Conservation (phyloP, 2,888 invertebrate genomes). For the Saturnia japonica region DNA sequence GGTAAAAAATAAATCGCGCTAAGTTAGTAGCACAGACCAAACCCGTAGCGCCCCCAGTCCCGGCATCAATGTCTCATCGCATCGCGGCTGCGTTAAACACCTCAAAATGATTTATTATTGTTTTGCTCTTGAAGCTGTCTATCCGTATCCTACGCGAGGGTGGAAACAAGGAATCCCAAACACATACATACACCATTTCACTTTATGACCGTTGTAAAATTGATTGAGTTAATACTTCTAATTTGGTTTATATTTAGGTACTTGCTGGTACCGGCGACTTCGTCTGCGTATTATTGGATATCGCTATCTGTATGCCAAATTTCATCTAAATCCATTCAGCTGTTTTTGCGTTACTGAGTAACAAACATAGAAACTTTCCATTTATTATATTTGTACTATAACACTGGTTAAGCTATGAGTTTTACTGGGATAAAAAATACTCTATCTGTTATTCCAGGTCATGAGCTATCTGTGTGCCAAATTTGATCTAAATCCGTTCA, state of each 20-base stretch:
- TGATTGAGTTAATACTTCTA: conserved; percentile 8
- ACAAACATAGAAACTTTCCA: no score
- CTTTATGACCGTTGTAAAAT: conserved; percentile 17
- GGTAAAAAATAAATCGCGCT: conserved; percentile 9
- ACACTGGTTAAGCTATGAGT: no score
- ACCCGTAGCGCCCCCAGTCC: conserved; percentile 39
- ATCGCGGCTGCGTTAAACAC: conserved; percentile 59
- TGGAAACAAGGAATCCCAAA: conserved; percentile 16
- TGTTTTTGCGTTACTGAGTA: no score
- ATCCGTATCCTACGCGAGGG: conserved; percentile 15
- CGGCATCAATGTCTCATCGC: conserved; percentile 73
- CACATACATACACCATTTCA: conserved; percentile 4
- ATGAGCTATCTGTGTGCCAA: no score
- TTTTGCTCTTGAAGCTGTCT: conserved; percentile 63
- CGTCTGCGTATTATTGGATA: no score
- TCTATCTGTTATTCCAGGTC: no score
- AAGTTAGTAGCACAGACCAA: conserved; percentile 32
- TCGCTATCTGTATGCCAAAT: no score
- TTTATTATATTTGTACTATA: no score
- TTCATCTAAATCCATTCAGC: no score
- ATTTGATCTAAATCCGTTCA: no score
- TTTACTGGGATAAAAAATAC: no score
- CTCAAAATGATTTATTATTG: conserved; percentile 65
- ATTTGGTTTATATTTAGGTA: not conserved
- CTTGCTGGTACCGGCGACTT: no score